Evolutionary conservation across 2,888 invertebrate species (phyloP).

Genomic region (Dysmachus trigonus): DNA sequence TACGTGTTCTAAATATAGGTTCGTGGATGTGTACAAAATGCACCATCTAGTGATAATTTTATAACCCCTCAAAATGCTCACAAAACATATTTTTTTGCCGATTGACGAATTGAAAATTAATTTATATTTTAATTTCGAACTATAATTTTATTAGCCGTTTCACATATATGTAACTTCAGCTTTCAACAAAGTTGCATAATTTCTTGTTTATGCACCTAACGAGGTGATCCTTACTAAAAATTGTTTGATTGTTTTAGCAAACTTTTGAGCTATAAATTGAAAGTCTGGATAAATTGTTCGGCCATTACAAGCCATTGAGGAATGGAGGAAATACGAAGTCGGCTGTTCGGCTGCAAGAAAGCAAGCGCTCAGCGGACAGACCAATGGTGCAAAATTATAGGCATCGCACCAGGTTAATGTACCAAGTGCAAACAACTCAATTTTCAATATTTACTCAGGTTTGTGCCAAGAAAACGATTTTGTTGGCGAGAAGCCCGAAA

Average conservation of each 20-base stretch:
- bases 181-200: background rate
- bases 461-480: conserved; percentile 11
- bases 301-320: background rate
- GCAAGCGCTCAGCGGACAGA: background rate
- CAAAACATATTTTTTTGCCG: no score
- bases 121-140: no score
- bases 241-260: background rate
- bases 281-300: background rate
- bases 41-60: no score
- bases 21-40: no score
- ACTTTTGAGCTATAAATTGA: background rate
- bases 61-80: no score
- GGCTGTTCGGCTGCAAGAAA: background rate
- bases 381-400: background rate
- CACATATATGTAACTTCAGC: background rate
- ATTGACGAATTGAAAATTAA: background rate
- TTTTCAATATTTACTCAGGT: conserved; percentile 13
- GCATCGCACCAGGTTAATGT: conserved; percentile 9
- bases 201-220: background rate
- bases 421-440: conserved; percentile 23
- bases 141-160: no score
- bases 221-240: background rate
- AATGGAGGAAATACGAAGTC: background rate
- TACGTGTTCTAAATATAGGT: no score
- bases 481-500: background rate